Evolutionary conservation across 2,888 invertebrate genomes (phyloP).

Genomic region (Drosophila sordidula): DNA sequence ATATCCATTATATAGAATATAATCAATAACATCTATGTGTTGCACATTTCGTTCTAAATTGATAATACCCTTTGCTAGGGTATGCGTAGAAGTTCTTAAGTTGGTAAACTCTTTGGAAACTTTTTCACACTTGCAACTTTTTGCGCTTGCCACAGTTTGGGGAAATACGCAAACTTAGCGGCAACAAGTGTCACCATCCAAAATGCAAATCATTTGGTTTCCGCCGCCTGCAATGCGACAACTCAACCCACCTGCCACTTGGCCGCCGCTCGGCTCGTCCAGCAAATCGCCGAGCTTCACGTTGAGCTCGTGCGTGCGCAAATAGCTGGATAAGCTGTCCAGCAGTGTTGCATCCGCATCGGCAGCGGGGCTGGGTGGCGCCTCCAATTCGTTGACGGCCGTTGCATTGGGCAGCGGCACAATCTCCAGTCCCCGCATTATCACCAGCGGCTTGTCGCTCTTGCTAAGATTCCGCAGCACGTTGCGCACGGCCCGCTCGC

Average conservation of each 20-base stretch:
- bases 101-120: constrained; percentile 4
- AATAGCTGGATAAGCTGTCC: constrained; percentile 88
- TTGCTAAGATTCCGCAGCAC: constrained; percentile 86
- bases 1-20: too few relatives aligned
- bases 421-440: constrained; percentile 84
- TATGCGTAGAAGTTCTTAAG: constrained; percentile 1
- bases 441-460: constrained; percentile 76
- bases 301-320: constrained; percentile 90
- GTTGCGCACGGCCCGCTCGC: constrained; percentile 86
- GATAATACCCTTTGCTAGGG: background rate
- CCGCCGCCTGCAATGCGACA: too few relatives aligned
- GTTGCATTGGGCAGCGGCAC: constrained; percentile 78
- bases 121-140: constrained; percentile 28
- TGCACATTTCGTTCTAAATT: background rate
- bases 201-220: constrained; percentile 14
- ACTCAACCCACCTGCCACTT: constrained; percentile 49
- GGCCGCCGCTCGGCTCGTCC: constrained; percentile 57
- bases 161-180: constrained; percentile 1
- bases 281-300: constrained; percentile 90
- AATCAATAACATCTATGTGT: background rate
- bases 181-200: constrained; percentile 19
- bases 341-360: constrained; percentile 78
- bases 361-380: background rate
- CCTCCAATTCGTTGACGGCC: constrained; percentile 14
- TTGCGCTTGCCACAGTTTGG: constrained; percentile 4